Conservation (phyloP, 2,888 invertebrate species). For the Pharmacophagus antenor region DNA sequence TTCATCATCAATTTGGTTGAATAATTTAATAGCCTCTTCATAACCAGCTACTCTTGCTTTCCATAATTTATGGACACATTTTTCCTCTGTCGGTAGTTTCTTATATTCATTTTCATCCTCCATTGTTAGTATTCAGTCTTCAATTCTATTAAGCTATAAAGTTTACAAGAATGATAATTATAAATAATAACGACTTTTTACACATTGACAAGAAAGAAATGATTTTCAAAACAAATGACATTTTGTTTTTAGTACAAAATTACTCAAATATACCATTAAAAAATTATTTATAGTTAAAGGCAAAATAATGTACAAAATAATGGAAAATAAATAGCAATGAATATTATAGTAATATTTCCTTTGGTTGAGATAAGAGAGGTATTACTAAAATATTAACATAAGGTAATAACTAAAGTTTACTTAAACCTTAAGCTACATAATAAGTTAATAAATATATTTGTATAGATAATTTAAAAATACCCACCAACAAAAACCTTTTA, state of each 20-base stretch:
- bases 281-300: too few species aligned
- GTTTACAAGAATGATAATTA: too few species aligned
- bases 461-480: constrained; percentile 18
- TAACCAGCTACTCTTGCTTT: constrained; percentile 97
- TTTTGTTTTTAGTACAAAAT: neutral
- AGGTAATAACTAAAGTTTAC: too few species aligned
- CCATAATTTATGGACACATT: constrained; percentile 97
- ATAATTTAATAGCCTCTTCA: constrained; percentile 94
- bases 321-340: too few species aligned
- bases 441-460: neutral
- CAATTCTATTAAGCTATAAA: constrained; percentile 32
- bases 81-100: constrained; percentile 93
- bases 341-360: too few species aligned
- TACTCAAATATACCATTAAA: too few species aligned
- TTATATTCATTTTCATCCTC: constrained; percentile 93
- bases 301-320: too few species aligned
- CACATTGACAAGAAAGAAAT: neutral
- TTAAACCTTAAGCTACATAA: too few species aligned
- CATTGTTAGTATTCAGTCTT: constrained; percentile 73
- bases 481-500: constrained; percentile 9
- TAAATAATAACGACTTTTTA: neutral
- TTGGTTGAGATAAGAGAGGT: too few species aligned
- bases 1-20: constrained; percentile 93
- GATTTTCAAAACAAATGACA: neutral
- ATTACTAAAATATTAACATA: too few species aligned